phyloP scores from a whole-genome alignment of 2,797 vertebrate species.

The Melanotaenia pygmaea region DNA sequence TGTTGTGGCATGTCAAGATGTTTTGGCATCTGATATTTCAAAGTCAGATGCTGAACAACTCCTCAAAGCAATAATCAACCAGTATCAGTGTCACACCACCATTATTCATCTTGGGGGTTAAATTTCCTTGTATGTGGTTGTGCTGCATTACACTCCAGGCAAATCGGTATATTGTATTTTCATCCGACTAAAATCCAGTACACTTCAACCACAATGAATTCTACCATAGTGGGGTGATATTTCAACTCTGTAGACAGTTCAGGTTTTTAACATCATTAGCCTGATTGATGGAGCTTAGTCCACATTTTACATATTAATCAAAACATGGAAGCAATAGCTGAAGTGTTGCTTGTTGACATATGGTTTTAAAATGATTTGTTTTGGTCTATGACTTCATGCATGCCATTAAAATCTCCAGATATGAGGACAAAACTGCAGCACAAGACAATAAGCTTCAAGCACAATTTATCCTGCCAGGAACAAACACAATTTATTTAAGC shows the following conservation, averaged over 20 bases:
- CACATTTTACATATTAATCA: neutral
- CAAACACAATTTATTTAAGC: neutral
- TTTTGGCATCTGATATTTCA: slow-evolving; percentile 16
- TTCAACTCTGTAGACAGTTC: neutral
- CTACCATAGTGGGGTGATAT: neutral
- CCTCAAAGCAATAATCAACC: neutral
- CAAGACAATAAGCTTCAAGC: neutral
- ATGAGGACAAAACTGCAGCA: neutral
- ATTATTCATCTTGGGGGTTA: too few relatives aligned
- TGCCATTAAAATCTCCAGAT: neutral
- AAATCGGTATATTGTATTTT: neutral
- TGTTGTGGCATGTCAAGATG: neutral
- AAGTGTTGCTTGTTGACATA: neutral
- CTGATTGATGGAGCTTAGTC: neutral
- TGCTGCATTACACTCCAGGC: neutral
- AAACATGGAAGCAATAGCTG: neutral
- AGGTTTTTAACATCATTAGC: neutral
- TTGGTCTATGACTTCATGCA: too few relatives aligned
- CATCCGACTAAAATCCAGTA: neutral
- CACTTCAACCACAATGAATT: neutral
- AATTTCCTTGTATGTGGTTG: neutral
- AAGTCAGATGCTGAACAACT: slow-evolving; percentile 14
- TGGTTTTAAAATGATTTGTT: neutral
- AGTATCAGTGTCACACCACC: neutral
- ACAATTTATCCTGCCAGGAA: neutral